phyloP scores from a whole-genome alignment of 2,888 invertebrate genomes.

The Strigamia transsilvanica region DNA sequence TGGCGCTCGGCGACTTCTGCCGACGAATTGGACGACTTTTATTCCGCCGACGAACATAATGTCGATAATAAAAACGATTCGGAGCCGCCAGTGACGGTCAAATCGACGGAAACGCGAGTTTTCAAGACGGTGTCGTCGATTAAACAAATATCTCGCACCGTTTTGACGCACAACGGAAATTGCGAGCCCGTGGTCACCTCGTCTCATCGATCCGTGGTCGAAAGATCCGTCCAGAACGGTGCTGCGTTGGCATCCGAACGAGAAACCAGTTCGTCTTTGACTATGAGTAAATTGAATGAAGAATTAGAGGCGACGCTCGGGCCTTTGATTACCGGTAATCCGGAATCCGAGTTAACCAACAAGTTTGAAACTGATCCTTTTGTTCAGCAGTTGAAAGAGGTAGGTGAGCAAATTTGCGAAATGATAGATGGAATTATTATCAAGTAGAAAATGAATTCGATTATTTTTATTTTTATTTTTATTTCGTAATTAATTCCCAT shows the following conservation, averaged over 20 bases:
- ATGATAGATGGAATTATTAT: constrained; percentile 3
- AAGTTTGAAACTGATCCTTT: constrained; percentile 14
- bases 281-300: background rate
- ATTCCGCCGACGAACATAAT: constrained; percentile 46
- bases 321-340: background rate
- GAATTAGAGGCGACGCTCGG: background rate
- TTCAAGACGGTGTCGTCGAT: background rate
- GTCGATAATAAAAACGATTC: background rate
- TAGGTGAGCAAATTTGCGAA: constrained; percentile 28
- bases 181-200: background rate
- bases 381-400: constrained; percentile 32
- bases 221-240: constrained; percentile 1
- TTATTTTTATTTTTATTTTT: background rate
- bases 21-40: constrained; percentile 52
- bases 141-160: background rate
- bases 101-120: background rate
- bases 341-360: background rate
- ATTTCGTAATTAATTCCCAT: background rate
- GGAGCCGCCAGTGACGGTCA: background rate
- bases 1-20: constrained; percentile 54
- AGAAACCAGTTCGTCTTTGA: background rate
- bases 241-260: background rate
- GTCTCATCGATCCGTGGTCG: background rate
- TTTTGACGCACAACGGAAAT: background rate
- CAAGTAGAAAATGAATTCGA: background rate